Evolutionary conservation across 2,888 invertebrate species (phyloP).

Genomic region (Apodemia zela): DNA sequence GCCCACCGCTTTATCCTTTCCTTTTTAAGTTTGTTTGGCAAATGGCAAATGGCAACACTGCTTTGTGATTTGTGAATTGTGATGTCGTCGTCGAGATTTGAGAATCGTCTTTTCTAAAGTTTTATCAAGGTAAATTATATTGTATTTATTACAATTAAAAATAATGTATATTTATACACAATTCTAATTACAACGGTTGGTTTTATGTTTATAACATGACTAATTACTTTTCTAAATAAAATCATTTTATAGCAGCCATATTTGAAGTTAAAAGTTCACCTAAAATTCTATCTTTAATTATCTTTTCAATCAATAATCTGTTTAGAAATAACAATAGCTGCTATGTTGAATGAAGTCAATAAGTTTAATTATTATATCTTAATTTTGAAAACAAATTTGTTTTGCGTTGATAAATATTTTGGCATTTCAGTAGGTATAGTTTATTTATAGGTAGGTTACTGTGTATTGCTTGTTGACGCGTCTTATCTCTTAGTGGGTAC

Average conservation of each 20-base stretch:
- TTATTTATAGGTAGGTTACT: slow-evolving; percentile 26
- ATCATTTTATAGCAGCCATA: slow-evolving; percentile 55
- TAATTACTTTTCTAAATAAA: neutral
- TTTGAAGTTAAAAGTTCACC: slow-evolving; percentile 55
- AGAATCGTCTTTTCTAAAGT: slow-evolving; percentile 77
- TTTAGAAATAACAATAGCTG: slow-evolving; percentile 25
- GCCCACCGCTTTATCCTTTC: too few species aligned
- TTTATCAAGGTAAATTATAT: slow-evolving; percentile 67
- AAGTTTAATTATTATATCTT: neutral
- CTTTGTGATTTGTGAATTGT: slow-evolving; percentile 45
- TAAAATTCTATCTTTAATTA: slow-evolving; percentile 53
- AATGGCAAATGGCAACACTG: slow-evolving; percentile 28
- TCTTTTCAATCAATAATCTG: slow-evolving; percentile 47
- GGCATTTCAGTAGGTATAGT: slow-evolving; percentile 20
- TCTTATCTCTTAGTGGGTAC: slow-evolving; percentile 43
- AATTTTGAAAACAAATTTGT: slow-evolving; percentile 24
- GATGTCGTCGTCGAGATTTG: slow-evolving; percentile 76
- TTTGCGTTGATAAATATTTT: slow-evolving; percentile 22
- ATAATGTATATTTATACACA: neutral
- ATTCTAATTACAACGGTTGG: neutral
- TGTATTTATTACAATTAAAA: slow-evolving; percentile 24
- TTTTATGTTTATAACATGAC: neutral
- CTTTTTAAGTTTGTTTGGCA: too few species aligned
- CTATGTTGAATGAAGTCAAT: neutral
- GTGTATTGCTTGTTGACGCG: slow-evolving; percentile 67